Percentiles rank a stretch among this genome's conserved stretches.
These are phyloP conservation scores for Cartodere bifasciata DNA, from an alignment of 2,888 invertebrate species.

Conservation along the genomic window DNA sequence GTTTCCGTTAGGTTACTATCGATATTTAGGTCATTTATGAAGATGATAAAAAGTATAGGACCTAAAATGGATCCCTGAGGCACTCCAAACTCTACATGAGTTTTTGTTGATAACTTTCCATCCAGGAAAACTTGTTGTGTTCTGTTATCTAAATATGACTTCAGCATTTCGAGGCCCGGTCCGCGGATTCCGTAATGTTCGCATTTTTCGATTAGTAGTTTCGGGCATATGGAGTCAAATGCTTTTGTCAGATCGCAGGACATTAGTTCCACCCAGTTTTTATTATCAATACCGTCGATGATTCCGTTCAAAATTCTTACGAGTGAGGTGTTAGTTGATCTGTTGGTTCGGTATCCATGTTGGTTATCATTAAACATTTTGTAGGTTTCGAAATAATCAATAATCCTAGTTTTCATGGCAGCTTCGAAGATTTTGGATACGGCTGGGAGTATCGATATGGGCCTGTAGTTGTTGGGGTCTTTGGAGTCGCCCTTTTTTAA, in stretches of 20 bases:
- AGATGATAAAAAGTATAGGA: slow-evolving; percentile 14
- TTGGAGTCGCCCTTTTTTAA: slow-evolving; percentile 8
- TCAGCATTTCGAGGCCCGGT: slow-evolving; percentile 6
- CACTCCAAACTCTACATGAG: slow-evolving; percentile 10
- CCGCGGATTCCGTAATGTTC: slow-evolving; percentile 9
- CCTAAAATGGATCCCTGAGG: slow-evolving; percentile 16
- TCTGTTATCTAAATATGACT: slow-evolving; percentile 12
- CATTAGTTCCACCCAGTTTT: no score
- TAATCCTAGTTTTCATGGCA: slow-evolving; percentile 5
- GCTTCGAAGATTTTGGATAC: slow-evolving; percentile 10
- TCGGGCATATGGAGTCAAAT: slow-evolving; percentile 8
- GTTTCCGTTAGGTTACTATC: no score
- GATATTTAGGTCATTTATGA: slow-evolving; percentile 13
- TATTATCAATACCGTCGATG: no score
- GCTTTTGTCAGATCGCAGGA: no score
- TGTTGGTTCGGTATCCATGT: slow-evolving; percentile 3
- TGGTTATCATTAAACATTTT: slow-evolving; percentile 5
- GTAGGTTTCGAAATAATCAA: slow-evolving; percentile 3
- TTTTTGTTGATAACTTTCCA: slow-evolving; percentile 5
- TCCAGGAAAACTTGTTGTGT: slow-evolving; percentile 10
- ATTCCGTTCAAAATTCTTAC: slow-evolving; percentile 1
- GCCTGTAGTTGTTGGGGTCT: slow-evolving; percentile 8
- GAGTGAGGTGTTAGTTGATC: slow-evolving; percentile 4
- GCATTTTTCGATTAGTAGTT: slow-evolving; percentile 10
- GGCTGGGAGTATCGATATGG: slow-evolving; percentile 8